Conservation (phyloP, 2,797 vertebrate species). For the Hemitrygon akajei region DNA sequence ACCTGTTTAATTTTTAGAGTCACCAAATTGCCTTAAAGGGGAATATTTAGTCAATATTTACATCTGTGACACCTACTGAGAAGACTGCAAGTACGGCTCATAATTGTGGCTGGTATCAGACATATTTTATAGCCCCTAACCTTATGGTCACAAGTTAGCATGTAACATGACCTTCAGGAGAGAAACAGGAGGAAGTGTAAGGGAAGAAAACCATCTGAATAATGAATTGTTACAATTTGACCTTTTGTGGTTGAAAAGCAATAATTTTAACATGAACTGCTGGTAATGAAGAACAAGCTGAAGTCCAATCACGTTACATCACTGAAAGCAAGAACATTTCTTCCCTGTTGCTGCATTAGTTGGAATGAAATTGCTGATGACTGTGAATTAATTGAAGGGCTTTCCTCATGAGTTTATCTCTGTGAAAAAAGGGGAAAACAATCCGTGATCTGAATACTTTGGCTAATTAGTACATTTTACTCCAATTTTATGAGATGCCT, state of each 20-base stretch:
- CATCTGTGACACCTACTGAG: neutral
- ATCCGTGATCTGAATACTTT: neutral
- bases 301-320: neutral
- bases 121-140: neutral
- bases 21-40: neutral
- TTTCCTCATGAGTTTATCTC: neutral
- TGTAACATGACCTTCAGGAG: neutral
- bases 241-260: neutral
- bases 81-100: neutral
- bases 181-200: neutral
- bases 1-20: neutral
- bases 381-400: neutral
- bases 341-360: neutral
- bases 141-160: neutral
- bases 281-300: neutral
- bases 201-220: neutral
- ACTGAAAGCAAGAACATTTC: neutral
- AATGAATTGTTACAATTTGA: constrained; percentile 9
- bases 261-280: neutral
- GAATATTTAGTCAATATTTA: neutral
- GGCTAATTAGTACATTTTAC: neutral
- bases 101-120: neutral
- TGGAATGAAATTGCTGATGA: neutral
- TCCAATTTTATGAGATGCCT: neutral
- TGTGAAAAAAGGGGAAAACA: neutral